phyloP scores from a whole-genome alignment of 2,888 invertebrate genomes.

The Oeneis ivallda region DNA sequence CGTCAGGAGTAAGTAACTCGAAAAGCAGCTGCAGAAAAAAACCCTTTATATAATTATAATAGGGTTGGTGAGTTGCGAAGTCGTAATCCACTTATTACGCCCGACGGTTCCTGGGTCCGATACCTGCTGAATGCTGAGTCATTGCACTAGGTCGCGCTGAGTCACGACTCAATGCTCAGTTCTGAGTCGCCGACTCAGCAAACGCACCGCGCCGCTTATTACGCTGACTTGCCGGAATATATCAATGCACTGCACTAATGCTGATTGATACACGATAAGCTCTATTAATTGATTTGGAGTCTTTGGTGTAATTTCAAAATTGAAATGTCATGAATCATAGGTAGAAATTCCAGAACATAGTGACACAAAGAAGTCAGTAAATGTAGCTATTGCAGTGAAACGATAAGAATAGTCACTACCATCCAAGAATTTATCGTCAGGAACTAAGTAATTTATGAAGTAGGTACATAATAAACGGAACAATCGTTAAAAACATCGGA shows the following conservation, averaged over 20 bases:
- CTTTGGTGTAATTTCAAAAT: slow-evolving; percentile 40
- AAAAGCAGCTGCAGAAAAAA: slow-evolving; percentile 46
- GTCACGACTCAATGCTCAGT: slow-evolving; percentile 58
- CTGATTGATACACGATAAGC: slow-evolving; percentile 62
- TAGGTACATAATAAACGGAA: slow-evolving; percentile 12
- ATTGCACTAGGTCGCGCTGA: slow-evolving; percentile 67
- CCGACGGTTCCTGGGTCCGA: slow-evolving; percentile 60
- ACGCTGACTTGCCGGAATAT: slow-evolving; percentile 63
- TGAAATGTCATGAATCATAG: slow-evolving; percentile 16
- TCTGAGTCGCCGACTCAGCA: slow-evolving; percentile 42
- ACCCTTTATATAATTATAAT: slow-evolving; percentile 54
- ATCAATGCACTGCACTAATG: slow-evolving; percentile 60
- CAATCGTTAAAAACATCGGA: slow-evolving; percentile 17
- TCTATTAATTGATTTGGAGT: slow-evolving; percentile 40
- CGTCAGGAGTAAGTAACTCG: background rate
- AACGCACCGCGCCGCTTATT: slow-evolving; percentile 54
- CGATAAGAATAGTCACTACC: background rate
- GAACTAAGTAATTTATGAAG: background rate
- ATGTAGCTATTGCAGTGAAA: background rate
- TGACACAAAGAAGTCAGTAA: background rate
- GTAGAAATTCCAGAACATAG: background rate
- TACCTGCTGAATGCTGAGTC: slow-evolving; percentile 62
- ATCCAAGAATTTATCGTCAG: background rate
- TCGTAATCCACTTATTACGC: slow-evolving; percentile 76
- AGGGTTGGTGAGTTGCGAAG: slow-evolving; percentile 68